Conservation (phyloP, 2,888 invertebrate species). For the Plebejus anna region DNA sequence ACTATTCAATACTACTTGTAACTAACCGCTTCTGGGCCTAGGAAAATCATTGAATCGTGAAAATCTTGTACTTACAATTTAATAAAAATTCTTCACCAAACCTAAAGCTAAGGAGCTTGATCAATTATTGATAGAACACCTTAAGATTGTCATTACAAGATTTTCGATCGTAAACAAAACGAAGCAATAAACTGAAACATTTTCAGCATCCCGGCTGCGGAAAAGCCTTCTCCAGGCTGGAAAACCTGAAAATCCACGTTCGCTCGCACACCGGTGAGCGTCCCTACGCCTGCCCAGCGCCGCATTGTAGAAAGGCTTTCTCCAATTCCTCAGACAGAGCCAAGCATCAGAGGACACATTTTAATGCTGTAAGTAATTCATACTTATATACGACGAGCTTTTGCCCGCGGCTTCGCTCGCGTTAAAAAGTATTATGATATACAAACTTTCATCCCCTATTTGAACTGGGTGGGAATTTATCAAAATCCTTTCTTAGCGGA, state of each 20-base stretch:
- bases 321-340: slow-evolving; percentile 99
- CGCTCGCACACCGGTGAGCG: slow-evolving; percentile 97
- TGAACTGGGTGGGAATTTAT: too few relatives aligned
- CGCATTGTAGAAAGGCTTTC: slow-evolving; percentile 96
- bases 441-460: too few relatives aligned
- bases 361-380: slow-evolving; percentile 91
- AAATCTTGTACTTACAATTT: too few relatives aligned
- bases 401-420: too few relatives aligned
- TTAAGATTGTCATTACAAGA: neutral
- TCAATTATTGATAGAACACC: too few relatives aligned
- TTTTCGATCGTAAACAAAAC: neutral
- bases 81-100: too few relatives aligned
- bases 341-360: slow-evolving; percentile 99
- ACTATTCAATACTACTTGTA: too few relatives aligned
- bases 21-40: too few relatives aligned
- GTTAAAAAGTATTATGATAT: too few relatives aligned
- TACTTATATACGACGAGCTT: neutral
- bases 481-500: too few relatives aligned
- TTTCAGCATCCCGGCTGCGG: slow-evolving; percentile 94
- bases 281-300: slow-evolving; percentile 96
- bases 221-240: slow-evolving; percentile 97
- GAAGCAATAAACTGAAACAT: neutral
- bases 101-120: too few relatives aligned
- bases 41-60: too few relatives aligned
- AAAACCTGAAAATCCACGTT: slow-evolving; percentile 98